phyloP scores from a whole-genome alignment of 64 coral and sea anemone genomes.

The Stylophora pistillata region DNA sequence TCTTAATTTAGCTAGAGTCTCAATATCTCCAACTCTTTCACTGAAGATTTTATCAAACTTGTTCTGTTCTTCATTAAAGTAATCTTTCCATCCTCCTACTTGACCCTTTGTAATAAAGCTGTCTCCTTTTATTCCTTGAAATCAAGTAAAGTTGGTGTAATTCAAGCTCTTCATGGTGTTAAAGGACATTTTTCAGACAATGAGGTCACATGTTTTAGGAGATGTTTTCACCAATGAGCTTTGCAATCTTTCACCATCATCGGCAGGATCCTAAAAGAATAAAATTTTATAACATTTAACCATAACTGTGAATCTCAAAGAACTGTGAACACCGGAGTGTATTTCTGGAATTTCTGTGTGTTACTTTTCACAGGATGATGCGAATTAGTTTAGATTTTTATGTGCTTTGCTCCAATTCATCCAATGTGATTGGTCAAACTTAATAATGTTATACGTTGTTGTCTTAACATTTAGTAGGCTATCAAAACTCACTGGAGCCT shows the following conservation, averaged over 20 bases:
- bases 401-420: too few relatives aligned
- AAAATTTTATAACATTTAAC: too few relatives aligned
- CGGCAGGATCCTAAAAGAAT: not conserved
- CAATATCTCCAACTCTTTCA: slow-evolving; percentile 24
- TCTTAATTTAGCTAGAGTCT: not conserved
- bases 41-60: slow-evolving; percentile 37
- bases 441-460: too few relatives aligned
- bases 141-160: not conserved
- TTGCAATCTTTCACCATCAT: not conserved
- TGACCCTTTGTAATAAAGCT: slow-evolving; percentile 29
- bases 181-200: not conserved
- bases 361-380: too few relatives aligned
- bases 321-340: too few relatives aligned
- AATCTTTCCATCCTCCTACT: slow-evolving; percentile 42
- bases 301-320: not conserved
- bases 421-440: too few relatives aligned
- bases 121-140: not conserved
- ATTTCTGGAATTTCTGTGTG: too few relatives aligned
- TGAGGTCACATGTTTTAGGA: not conserved
- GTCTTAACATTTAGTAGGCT: too few relatives aligned
- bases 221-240: not conserved
- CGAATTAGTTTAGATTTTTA: too few relatives aligned
- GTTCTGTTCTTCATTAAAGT: slow-evolving; percentile 51
- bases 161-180: not conserved
- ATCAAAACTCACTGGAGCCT: too few relatives aligned